A percentile compares a stretch with the other conserved stretches of the same genome.
These are phyloP conservation scores for Taphrorychus bicolor DNA, from an alignment of 2,888 invertebrate genomes.

Conservation along the genomic window DNA sequence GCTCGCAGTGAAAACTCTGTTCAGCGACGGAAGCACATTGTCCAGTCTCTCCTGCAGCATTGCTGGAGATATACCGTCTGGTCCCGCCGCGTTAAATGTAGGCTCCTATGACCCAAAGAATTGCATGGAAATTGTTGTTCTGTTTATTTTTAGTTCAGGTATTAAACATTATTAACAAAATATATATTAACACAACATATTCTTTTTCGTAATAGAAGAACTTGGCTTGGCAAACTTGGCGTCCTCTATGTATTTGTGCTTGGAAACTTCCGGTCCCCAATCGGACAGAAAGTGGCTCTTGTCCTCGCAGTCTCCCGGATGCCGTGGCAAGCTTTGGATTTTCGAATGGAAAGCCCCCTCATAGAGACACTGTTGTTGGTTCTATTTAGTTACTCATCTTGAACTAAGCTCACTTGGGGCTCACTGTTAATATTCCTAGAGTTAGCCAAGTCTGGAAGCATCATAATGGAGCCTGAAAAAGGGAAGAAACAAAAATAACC, in stretches of 20 bases:
- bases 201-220: conserved; percentile 49
- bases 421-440: conserved; percentile 7
- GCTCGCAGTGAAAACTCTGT: too few relatives aligned
- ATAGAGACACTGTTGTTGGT: conserved; percentile 47
- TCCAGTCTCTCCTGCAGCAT: too few relatives aligned
- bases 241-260: conserved; percentile 27
- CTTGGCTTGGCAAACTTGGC: conserved; percentile 46
- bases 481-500: neutral
- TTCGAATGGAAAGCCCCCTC: conserved; percentile 55
- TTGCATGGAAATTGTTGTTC: too few relatives aligned
- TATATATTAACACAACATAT: too few relatives aligned
- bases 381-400: conserved; percentile 43
- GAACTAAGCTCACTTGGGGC: conserved; percentile 20
- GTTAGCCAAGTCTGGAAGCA: conserved; percentile 22
- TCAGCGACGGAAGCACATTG: too few relatives aligned
- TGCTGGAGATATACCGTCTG: too few relatives aligned
- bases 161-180: too few relatives aligned
- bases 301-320: conserved; percentile 84
- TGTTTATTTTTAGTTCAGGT: too few relatives aligned
- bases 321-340: conserved; percentile 82
- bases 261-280: conserved; percentile 46
- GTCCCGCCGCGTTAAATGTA: too few relatives aligned
- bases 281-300: conserved; percentile 56
- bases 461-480: conserved; percentile 21
- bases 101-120: too few relatives aligned